phyloP scores from a whole-genome alignment of 1,140 invertebrate species.

The Micrasema minimum region DNA sequence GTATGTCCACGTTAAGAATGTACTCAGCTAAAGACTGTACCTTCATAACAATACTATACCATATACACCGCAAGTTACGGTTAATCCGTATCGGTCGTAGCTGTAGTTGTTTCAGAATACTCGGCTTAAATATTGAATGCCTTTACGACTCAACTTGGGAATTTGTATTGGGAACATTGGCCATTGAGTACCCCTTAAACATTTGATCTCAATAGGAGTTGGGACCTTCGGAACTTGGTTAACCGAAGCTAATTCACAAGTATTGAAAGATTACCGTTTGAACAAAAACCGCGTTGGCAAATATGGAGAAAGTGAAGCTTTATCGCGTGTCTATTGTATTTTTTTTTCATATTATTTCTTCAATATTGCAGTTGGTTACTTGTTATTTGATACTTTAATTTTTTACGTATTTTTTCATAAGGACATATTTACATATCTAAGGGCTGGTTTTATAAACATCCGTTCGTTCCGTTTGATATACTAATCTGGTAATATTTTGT shows the following conservation, averaged over 20 bases:
- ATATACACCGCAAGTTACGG: constrained; percentile 23
- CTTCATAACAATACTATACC: constrained; percentile 11
- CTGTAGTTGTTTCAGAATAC: constrained; percentile 11
- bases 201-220: constrained; percentile 9
- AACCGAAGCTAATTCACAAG: constrained; percentile 7
- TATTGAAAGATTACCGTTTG: neutral
- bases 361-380: too few species aligned
- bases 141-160: constrained; percentile 19
- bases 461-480: too few species aligned
- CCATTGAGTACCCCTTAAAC: constrained; percentile 1
- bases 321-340: too few species aligned
- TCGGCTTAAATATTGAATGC: constrained; percentile 30
- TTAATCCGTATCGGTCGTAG: constrained; percentile 21
- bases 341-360: too few species aligned
- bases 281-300: constrained; percentile 1
- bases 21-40: constrained; percentile 1
- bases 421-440: too few species aligned
- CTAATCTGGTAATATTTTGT: too few species aligned
- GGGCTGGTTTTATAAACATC: too few species aligned
- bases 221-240: constrained; percentile 1
- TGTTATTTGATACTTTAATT: too few species aligned
- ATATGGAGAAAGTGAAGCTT: too few species aligned
- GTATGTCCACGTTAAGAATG: constrained; percentile 8
- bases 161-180: constrained; percentile 7
- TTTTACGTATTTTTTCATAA: too few species aligned